A percentile compares a stretch with the other conserved stretches of the same genome.
Conservation (phyloP, 2,888 invertebrate genomes). For the Rotaria socialis region DNA sequence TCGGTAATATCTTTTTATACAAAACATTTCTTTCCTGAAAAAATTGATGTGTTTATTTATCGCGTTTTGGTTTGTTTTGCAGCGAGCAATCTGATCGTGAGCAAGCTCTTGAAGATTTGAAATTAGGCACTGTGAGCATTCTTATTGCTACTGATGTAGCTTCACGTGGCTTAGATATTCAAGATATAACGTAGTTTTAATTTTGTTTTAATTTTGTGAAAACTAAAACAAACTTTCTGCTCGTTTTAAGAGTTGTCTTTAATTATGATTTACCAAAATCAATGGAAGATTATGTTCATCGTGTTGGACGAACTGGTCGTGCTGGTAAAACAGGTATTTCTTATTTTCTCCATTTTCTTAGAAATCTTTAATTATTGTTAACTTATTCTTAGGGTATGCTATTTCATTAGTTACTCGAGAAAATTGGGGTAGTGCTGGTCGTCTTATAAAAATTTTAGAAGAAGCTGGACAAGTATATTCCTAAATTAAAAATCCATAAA, state of each 20-base stretch:
- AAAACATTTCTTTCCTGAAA: background rate
- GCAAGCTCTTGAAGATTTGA: constrained; percentile 75
- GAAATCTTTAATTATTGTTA: background rate
- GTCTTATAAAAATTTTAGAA: constrained; percentile 42
- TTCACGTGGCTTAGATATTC: constrained; percentile 80
- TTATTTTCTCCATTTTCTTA: background rate
- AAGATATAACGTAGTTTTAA: constrained; percentile 57
- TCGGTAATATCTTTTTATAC: constrained; percentile 53
- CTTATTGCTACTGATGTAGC: constrained; percentile 91
- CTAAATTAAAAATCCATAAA: background rate
- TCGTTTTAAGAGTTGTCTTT: constrained; percentile 70
- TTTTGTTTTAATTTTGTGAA: background rate
- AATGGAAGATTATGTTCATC: constrained; percentile 90
- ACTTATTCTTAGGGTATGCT: background rate
- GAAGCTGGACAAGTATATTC: constrained; percentile 37
- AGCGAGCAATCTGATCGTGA: constrained; percentile 70
- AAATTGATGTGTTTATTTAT: background rate
- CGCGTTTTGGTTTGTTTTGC: background rate
- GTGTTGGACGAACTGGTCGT: constrained; percentile 89
- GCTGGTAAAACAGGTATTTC: constrained; percentile 77
- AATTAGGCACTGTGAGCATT: constrained; percentile 73
- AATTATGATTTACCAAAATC: constrained; percentile 89
- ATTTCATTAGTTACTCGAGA: constrained; percentile 41
- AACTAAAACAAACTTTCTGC: background rate
- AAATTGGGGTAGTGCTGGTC: constrained; percentile 42